Conservation (phyloP, 1,140 invertebrate species). For the Heterodera schachtii region DNA sequence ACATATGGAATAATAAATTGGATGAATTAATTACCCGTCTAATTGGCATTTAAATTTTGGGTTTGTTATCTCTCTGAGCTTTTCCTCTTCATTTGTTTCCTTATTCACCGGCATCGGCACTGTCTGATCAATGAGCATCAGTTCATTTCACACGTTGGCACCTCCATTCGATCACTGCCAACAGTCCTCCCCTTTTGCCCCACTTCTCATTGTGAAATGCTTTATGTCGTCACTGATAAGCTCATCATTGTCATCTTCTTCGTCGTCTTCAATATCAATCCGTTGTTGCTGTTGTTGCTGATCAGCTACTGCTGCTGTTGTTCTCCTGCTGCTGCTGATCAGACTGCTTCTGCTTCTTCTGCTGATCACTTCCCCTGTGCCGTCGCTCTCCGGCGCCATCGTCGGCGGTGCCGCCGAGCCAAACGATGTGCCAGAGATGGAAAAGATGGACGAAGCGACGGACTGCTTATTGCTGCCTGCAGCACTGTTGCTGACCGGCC, state of each 20-base stretch:
- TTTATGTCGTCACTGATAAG: neutral
- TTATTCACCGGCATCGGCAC: too few relatives aligned
- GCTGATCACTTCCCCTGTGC: neutral
- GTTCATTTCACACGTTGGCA: neutral
- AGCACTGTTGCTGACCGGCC: too few relatives aligned
- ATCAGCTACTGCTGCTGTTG: neutral
- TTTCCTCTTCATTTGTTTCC: too few relatives aligned
- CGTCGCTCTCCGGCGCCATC: neutral
- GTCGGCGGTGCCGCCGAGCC: neutral
- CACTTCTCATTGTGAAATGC: too few relatives aligned
- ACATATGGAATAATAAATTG: too few relatives aligned
- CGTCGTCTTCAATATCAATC: neutral
- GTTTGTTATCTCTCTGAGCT: too few relatives aligned
- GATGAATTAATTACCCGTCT: too few relatives aligned
- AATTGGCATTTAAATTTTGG: too few relatives aligned
- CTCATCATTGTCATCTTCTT: neutral
- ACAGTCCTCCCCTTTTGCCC: too few relatives aligned
- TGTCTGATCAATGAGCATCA: too few relatives aligned
- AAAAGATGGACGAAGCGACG: conserved; percentile 1
- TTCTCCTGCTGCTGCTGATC: neutral
- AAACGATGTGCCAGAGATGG: conserved; percentile 6
- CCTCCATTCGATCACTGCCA: neutral
- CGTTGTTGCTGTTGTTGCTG: neutral
- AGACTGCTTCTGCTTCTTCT: neutral
- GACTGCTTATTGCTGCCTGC: neutral